Conservation (phyloP, 2,113 vertebrate genomes). For the Ciconia stormi region DNA sequence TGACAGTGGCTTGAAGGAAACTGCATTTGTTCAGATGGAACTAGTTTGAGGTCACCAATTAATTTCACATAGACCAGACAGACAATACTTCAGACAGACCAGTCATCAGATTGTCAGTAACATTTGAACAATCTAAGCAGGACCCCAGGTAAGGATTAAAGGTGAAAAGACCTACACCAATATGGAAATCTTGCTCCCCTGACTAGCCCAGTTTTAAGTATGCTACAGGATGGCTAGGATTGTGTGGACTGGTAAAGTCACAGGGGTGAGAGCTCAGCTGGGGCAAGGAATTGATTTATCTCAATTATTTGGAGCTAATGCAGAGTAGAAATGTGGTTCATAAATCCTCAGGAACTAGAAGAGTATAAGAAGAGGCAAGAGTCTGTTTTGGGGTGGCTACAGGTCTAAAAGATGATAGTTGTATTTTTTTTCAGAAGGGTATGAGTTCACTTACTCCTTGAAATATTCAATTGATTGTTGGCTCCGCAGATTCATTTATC, state of each 20-base stretch:
- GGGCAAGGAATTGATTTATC: neutral
- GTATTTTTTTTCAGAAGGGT: neutral
- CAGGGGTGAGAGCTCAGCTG: neutral
- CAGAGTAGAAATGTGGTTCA: neutral
- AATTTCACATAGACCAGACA: neutral
- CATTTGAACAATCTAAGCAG: neutral
- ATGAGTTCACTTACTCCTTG: neutral
- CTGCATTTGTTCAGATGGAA: neutral
- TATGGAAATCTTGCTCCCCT: neutral
- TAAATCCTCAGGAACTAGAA: neutral
- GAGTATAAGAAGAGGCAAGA: neutral
- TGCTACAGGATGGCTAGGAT: neutral
- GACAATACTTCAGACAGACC: neutral
- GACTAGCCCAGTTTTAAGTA: neutral
- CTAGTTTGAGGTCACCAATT: neutral
- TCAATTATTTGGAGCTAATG: neutral
- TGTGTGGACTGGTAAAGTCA: neutral
- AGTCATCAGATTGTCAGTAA: neutral
- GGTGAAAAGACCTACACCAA: neutral
- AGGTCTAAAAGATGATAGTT: neutral
- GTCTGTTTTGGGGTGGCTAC: neutral
- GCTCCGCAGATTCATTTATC: neutral
- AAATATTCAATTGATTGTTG: neutral
- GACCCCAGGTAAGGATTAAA: neutral
- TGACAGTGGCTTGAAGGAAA: neutral